Evolutionary conservation across 2,797 vertebrate genomes (phyloP), one percentile per base, ranked within the genome.

Genomic region (Anabas testudineus): DNA sequence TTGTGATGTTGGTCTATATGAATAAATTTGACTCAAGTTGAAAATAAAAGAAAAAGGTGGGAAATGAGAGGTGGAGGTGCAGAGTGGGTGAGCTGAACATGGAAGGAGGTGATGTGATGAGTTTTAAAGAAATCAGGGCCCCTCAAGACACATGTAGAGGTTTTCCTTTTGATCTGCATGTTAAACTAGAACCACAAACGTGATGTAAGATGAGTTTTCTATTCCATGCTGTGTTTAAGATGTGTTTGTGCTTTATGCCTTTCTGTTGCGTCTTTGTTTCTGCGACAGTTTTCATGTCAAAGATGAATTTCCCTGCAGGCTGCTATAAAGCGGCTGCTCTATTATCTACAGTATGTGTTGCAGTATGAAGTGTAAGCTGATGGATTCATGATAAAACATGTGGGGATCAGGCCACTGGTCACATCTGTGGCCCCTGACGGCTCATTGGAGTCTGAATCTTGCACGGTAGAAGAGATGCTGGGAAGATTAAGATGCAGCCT

Each of bases 261-360:
- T 7, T 64, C 61, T 75, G 70, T 82, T 79, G 55, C 34, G 5
- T 82, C 61, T 64, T 47, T 0, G 18, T 56, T 19, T 51, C 62
- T 0, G 45, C 61, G 2, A 64, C 30, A 19, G 43, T 32, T 34
- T 43, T 37, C 1, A 2, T 26, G 41, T 26, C 32, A 32, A 13
- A 54, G 56, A 66, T 56, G 66, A 61, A 71, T 79, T 79, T 81
- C 81, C 84, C 87, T 57, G 81, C 79, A 73, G 83, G 80, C 81
- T 55, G 46, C 71, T 71, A 70, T 66, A 76, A 85, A 84, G 76
- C 59, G 62, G 68, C 67, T 80, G 37, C 61, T 55, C 70, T 75
- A 68, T 67, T 57, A 71, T 80, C 78, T 85, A 56, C n/a, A n/a
- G n/a, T n/a, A 83, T 80, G 73, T 81, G 69, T 66, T 7, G 71